Evolutionary conservation across 2,797 vertebrate genomes (phyloP), one percentile per base, ranked within the genome.

Genomic region (Thaleichthys pacificus): DNA sequence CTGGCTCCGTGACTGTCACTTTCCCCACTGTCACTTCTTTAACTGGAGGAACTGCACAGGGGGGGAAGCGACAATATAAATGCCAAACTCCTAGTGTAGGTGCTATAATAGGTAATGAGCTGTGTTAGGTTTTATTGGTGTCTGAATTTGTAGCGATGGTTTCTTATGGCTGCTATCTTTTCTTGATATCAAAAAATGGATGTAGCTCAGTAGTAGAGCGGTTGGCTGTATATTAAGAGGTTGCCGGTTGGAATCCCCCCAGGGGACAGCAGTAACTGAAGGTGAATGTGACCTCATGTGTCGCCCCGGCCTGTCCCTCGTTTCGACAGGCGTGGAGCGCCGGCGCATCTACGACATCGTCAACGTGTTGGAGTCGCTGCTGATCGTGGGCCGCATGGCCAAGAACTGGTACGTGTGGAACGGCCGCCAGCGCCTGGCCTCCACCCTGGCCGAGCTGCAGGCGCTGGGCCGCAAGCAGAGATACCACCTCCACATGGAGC

Each of bases 351-450:
- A 98, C 0, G 97, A 98, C 86, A 97, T 98, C 0, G 95, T 98
- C 35, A 98, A 98, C 0, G 96, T 98, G 74, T 86, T 98, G 81
- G 96, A 98, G 88, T 98, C 96, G 0, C 75, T 98, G 75, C 92
- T 92, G n/a, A 92, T 98, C 15, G 96, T 98, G 66, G 96, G 95
- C 28, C 93, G 96, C 1, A 94, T 96, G 47, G 96, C 96, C 63
- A 98, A 98, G 90, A 97, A 97, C 89, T 95, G 96, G 66, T 98
- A 98, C 81, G 92, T 91, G 70, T 98, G 97, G 97, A 91, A 97
- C 0, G 97, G 97, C 0, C 90, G 94, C 0, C 93, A 91, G 66
- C 92, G 89, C 72, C 93, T 98, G 80, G 83, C 82, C 11, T 87
- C 90, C 26, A 97, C 95, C 8, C 90, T 98, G 85, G 86, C 88